Conservation (phyloP, 2,113 vertebrate species). For the Zootoca vivipara region DNA sequence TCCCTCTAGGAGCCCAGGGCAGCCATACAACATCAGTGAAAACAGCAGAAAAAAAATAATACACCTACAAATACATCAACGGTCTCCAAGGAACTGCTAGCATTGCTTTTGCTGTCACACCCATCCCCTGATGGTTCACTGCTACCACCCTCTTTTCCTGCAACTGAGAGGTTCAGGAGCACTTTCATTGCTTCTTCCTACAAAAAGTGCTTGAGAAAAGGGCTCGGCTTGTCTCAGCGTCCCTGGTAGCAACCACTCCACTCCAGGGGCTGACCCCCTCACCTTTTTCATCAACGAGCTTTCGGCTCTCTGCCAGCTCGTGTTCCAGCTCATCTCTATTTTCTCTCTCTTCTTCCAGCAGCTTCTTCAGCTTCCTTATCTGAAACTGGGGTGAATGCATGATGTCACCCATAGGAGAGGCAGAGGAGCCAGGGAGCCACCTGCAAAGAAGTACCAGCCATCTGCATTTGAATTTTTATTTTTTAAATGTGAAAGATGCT, state of each 20-base stretch:
- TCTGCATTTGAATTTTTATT: not conserved
- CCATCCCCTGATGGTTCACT: not conserved
- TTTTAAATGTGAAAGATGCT: not conserved
- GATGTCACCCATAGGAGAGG: conserved; percentile 87
- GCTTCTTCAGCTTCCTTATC: conserved; percentile 83
- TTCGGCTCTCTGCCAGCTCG: conserved; percentile 77
- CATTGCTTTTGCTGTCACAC: not conserved
- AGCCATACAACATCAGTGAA: no score
- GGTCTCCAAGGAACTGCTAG: not conserved
- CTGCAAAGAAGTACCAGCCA: conserved; percentile 44
- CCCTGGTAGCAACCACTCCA: not conserved
- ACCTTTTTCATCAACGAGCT: conserved; percentile 85
- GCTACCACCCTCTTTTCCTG: not conserved
- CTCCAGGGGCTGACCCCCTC: accelerated
- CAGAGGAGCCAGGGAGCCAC: conserved; percentile 62
- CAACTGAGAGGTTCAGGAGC: no score
- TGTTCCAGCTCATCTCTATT: conserved; percentile 83
- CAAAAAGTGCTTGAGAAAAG: no score
- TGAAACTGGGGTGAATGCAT: conserved; percentile 92
- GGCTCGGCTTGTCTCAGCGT: no score
- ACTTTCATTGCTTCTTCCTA: no score
- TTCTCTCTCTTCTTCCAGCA: conserved; percentile 80
- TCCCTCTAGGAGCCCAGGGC: no score
- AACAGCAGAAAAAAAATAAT: no score
- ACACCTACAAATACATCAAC: no score